Evolutionary conservation across 2,888 invertebrate species (phyloP).

Genomic region (Parthenolecanium corni): DNA sequence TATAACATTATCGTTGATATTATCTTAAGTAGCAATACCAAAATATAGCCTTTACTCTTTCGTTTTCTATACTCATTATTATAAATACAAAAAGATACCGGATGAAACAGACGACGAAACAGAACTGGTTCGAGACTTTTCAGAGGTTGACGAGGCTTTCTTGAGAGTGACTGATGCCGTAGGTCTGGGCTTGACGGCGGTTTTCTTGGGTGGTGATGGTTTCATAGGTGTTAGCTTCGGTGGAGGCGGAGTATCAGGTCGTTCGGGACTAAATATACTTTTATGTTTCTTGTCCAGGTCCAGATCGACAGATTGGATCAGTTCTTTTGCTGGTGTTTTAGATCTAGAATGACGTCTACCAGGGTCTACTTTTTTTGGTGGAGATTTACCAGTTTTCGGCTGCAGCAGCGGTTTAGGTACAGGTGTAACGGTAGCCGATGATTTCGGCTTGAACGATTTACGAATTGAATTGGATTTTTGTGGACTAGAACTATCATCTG

Average conservation of each 20-base stretch:
- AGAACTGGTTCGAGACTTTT: constrained; percentile 30
- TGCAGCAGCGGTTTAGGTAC: constrained; percentile 6
- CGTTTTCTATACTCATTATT: too few relatives aligned
- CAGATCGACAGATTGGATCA: constrained; percentile 3
- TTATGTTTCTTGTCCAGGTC: constrained; percentile 31
- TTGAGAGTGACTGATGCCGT: constrained; percentile 33
- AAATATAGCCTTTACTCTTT: too few relatives aligned
- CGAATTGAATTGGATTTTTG: constrained; percentile 12
- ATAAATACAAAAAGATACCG: too few relatives aligned
- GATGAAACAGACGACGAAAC: constrained; percentile 28
- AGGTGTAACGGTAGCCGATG: constrained; percentile 15
- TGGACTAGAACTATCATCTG: constrained; percentile 7
- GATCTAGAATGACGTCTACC: constrained; percentile 16
- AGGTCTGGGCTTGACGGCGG: constrained; percentile 39
- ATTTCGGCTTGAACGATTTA: constrained; percentile 13
- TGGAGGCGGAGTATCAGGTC: constrained; percentile 49
- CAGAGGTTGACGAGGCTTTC: constrained; percentile 30
- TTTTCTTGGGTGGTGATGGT: constrained; percentile 31
- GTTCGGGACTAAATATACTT: constrained; percentile 69
- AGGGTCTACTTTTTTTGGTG: constrained; percentile 9
- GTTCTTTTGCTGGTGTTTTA: constrained; percentile 18
- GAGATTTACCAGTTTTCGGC: constrained; percentile 7
- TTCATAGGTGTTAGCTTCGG: constrained; percentile 41
- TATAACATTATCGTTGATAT: too few relatives aligned
- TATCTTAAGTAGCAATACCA: too few relatives aligned